phyloP scores from a whole-genome alignment of 2,113 vertebrate species.

The Castor canadensis region DNA sequence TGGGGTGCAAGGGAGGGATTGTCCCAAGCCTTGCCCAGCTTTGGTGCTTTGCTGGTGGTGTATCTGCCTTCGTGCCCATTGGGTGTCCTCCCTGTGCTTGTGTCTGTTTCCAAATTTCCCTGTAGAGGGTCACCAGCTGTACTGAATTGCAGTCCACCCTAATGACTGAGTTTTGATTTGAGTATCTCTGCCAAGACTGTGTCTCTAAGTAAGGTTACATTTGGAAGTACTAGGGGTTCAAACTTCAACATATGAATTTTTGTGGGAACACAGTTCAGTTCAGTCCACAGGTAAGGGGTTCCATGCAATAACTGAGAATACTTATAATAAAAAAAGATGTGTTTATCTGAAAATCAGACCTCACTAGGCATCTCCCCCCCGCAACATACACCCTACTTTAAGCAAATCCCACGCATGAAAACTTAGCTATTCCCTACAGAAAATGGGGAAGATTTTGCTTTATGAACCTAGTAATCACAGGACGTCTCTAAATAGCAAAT shows the following conservation, averaged over 20 bases:
- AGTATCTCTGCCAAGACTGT: background rate
- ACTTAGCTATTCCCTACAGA: background rate
- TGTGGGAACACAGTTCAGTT: background rate
- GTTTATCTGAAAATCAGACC: background rate
- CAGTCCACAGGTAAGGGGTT: background rate
- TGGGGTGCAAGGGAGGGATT: background rate
- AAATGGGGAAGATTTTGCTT: background rate
- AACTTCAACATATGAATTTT: background rate
- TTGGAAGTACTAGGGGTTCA: too few species aligned
- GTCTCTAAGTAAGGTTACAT: background rate
- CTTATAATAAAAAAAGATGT: background rate
- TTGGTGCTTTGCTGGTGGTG: accelerated
- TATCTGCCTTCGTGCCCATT: background rate
- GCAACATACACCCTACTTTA: background rate
- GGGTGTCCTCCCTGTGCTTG: accelerated
- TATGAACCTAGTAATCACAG: background rate
- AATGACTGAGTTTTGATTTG: background rate
- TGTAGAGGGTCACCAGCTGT: background rate
- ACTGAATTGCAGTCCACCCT: too few species aligned
- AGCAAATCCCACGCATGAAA: background rate
- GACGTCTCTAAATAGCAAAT: background rate
- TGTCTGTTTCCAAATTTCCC: background rate
- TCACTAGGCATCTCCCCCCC: background rate
- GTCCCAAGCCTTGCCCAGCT: background rate
- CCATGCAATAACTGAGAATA: background rate